phyloP scores from a whole-genome alignment of 2,888 invertebrate genomes.

The Panzeria rudis region DNA sequence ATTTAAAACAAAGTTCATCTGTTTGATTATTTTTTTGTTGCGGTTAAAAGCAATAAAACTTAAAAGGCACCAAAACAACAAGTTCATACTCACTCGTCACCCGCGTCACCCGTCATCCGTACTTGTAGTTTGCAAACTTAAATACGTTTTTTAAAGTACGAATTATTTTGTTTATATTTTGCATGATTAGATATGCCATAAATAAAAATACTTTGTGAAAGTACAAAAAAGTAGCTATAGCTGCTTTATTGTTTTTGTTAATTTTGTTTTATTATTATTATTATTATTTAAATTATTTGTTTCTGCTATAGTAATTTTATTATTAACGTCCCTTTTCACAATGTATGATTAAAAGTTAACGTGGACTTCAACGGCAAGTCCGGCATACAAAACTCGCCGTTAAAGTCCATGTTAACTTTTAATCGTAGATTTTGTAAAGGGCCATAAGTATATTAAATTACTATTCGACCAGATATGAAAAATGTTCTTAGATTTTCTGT shows the following conservation, averaged over 20 bases:
- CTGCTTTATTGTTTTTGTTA: background rate
- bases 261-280: background rate
- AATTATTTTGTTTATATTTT: constrained; percentile 18
- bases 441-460: no score
- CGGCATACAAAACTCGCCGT: no score
- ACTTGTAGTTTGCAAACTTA: background rate
- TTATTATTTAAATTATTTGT: background rate
- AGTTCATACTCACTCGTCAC: background rate
- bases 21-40: background rate
- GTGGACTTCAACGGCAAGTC: no score
- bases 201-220: constrained; percentile 26
- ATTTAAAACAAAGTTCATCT: constrained; percentile 39
- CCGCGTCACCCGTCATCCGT: no score
- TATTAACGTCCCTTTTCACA: no score
- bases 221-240: background rate
- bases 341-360: no score
- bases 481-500: no score
- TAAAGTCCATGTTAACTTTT: no score
- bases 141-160: constrained; percentile 12
- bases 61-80: constrained; percentile 38
- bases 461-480: no score
- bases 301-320: no score
- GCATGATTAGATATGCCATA: constrained; percentile 43
- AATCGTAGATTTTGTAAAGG: no score
- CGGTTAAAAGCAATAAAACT: constrained; percentile 13